A percentile compares a stretch with the other conserved stretches of the same genome.
phyloP scores from a whole-genome alignment of 23 tunicate genomes.

The Clavelina lepadiformis region DNA sequence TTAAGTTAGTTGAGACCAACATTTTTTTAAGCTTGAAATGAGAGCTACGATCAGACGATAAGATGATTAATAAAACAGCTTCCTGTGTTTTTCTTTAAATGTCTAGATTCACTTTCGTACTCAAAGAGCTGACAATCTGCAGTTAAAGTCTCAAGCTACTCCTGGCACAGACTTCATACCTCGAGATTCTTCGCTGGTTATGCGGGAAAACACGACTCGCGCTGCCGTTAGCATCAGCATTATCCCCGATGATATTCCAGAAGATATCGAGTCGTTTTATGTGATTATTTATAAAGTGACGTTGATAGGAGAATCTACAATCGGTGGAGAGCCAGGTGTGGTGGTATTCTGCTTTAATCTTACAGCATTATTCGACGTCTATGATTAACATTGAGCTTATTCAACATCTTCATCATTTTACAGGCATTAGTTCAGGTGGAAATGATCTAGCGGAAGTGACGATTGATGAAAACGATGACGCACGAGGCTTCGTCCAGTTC shows the following conservation, averaged over 20 bases:
- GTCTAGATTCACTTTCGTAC: constrained; percentile 50
- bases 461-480: constrained; percentile 79
- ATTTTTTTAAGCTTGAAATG: too few relatives aligned
- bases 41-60: too few relatives aligned
- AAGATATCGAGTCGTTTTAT: constrained; percentile 78
- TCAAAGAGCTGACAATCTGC: constrained; percentile 32
- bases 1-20: too few relatives aligned
- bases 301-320: constrained; percentile 58
- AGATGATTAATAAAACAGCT: too few relatives aligned
- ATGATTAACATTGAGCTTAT: neutral
- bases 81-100: too few relatives aligned
- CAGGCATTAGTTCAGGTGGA: constrained; percentile 59
- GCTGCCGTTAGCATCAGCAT: constrained; percentile 69
- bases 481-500: constrained; percentile 82
- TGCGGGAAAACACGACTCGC: constrained; percentile 76
- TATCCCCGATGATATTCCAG: constrained; percentile 74
- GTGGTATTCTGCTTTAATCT: neutral
- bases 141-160: constrained; percentile 44
- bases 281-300: constrained; percentile 48
- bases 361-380: neutral
- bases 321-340: constrained; percentile 54
- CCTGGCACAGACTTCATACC: constrained; percentile 64
- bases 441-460: constrained; percentile 53
- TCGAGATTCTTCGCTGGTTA: constrained; percentile 29
- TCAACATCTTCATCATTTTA: neutral